phyloP scores from a whole-genome alignment of 1,140 invertebrate species.

The Sinella curviseta region DNA sequence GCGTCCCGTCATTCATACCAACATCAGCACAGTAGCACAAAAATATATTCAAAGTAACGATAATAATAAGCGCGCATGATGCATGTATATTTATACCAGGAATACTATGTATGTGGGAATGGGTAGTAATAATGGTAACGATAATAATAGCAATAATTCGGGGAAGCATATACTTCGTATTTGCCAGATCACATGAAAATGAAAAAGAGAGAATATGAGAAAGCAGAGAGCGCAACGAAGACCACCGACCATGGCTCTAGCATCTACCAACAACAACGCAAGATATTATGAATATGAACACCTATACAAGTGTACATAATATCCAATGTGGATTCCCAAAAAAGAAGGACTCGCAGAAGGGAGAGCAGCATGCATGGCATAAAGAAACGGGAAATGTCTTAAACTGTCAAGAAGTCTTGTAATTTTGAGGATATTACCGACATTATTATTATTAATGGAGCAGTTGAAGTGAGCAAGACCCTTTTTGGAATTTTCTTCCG shows the following conservation, averaged over 20 bases:
- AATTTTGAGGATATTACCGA: conserved; percentile 26
- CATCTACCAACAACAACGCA: not conserved
- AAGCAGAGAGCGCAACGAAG: not conserved
- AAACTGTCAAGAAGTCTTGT: conserved; percentile 27
- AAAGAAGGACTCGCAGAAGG: not conserved
- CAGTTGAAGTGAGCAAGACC: conserved; percentile 25
- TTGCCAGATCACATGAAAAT: conserved; percentile 5
- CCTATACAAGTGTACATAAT: no score
- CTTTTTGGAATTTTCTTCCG: not conserved
- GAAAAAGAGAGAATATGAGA: not conserved
- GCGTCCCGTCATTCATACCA: no score
- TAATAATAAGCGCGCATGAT: no score
- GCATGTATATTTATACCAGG: no score
- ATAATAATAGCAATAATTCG: no score
- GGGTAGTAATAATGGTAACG: no score
- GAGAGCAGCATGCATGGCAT: not conserved
- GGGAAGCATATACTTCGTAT: no score
- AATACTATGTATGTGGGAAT: no score
- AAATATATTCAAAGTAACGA: no score
- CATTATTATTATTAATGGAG: conserved; percentile 25
- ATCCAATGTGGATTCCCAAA: not conserved
- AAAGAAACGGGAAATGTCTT: conserved; percentile 23
- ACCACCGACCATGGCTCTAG: no score
- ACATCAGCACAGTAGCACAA: no score
- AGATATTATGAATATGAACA: no score